Base-by-base conservation (phyloP, 2,888 invertebrate genomes). In the Drosophila melanosoma region DNA sequence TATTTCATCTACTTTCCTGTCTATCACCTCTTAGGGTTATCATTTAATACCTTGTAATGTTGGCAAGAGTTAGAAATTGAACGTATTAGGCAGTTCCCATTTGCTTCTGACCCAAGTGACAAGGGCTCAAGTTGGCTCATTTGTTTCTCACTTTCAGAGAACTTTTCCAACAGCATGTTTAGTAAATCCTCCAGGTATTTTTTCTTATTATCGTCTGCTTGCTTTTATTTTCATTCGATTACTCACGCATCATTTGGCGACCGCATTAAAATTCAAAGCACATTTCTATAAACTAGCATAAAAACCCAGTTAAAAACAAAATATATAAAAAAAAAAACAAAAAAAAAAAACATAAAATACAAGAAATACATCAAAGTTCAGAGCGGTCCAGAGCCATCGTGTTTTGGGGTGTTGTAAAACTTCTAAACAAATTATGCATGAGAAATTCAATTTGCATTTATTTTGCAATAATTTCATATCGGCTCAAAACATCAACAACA, bases 371-470 rank as follows among this genome's bases (percentile, higher is more conserved):
- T 88, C 88, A 86, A 88, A 86, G 86, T 82, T 75, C 71, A 59
- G 42, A n/a, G 40, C 49, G 75, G 49, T 48, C 52, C n/a, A 38
- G 68, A 52, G 58, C 53, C 62, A 51, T 61, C 61, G 57, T 48
- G 29, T 57, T 52, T 57, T 51, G 53, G 35, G 72, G 57, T 73
- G 70, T 74, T 63, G 81, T 74, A 74, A 80, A 85, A 87, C 76
- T 83, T 83, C 70, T 79, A 81, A 81, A 81, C 87, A 89, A 89
- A 89, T 86, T 88, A 87, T 89, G 88, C 89, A 86, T 89, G 84
- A 83, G 83, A 82, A 89, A 89, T 89, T 89, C 86, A 86, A 89
- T 89, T 89, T 89, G 87, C 88, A 89, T 89, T 89, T 85, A 87
- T 89, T 88, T 89, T 79, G 83, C 89, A 89, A 89, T 89, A 89